phyloP scores from a whole-genome alignment of 2,888 invertebrate genomes.

The Catotricha subobsoleta region DNA sequence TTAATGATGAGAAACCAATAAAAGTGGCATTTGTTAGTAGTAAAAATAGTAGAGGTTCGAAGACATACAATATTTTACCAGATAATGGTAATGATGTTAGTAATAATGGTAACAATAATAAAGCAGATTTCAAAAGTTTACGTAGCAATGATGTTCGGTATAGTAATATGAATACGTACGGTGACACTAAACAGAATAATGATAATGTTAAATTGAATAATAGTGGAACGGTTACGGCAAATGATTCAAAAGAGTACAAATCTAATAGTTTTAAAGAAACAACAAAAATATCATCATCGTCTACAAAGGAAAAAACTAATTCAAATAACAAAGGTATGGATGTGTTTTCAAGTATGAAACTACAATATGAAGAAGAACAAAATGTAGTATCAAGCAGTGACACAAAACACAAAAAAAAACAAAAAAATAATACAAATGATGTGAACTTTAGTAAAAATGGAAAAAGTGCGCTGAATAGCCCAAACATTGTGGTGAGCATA shows the following conservation, averaged over 20 bases:
- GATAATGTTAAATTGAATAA: slow-evolving; percentile 1
- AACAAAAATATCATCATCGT: not conserved
- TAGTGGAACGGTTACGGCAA: not conserved
- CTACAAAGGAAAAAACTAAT: no score
- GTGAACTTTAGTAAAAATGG: not conserved
- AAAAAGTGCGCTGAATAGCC: not conserved
- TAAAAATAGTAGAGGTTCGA: not conserved
- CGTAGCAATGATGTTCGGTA: slow-evolving; percentile 28
- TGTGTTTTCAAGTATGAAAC: not conserved
- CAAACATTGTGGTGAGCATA: slow-evolving; percentile 25
- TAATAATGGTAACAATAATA: slow-evolving; percentile 1
- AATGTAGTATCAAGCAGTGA: not conserved
- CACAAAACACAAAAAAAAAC: not conserved
- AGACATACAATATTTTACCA: not conserved
- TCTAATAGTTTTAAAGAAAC: not conserved
- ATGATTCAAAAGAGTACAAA: slow-evolving; percentile 3
- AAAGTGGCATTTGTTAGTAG: not conserved
- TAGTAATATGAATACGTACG: no score
- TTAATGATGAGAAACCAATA: not conserved
- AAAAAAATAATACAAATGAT: not conserved
- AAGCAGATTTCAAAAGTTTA: slow-evolving; percentile 22
- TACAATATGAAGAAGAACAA: not conserved
- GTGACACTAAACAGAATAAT: slow-evolving; percentile 18
- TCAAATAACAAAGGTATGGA: not conserved
- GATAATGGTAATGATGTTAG: not conserved